Evolutionary conservation across 2,113 vertebrate genomes (phyloP).

Genomic region (Zosterops borbonicus): DNA sequence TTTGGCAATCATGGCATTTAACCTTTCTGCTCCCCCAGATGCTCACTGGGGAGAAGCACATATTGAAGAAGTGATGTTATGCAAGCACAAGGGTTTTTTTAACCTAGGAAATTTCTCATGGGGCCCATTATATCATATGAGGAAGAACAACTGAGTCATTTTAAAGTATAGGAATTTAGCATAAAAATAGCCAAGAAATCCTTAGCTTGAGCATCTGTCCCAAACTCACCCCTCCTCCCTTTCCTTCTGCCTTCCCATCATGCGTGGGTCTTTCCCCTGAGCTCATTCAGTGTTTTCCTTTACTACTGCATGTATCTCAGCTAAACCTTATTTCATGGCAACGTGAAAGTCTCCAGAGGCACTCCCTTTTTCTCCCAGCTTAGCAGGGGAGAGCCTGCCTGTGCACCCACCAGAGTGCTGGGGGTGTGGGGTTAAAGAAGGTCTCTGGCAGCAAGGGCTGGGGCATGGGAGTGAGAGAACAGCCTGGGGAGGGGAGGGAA

Average conservation of each 20-base stretch:
- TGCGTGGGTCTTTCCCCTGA: neutral
- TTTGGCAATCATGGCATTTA: neutral
- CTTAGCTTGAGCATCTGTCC: neutral
- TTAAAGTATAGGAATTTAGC: neutral
- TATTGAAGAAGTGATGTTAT: slow-evolving; percentile 23
- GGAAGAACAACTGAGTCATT: slow-evolving; percentile 40
- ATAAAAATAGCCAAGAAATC: slow-evolving; percentile 35
- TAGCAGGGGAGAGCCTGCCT: neutral
- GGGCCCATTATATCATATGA: neutral
- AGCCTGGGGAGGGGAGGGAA: neutral
- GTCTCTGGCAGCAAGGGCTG: neutral
- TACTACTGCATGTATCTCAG: neutral
- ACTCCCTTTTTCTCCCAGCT: neutral
- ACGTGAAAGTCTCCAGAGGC: rapidly evolving
- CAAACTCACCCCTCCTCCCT: neutral
- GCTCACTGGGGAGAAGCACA: neutral
- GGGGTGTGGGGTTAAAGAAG: neutral
- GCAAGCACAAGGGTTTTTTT: neutral
- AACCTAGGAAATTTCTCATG: neutral
- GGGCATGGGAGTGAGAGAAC: neutral
- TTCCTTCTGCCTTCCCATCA: neutral
- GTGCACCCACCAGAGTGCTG: neutral
- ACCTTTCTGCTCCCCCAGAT: neutral
- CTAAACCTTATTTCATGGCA: neutral
- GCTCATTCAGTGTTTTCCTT: neutral